A percentile compares a stretch with the other conserved stretches of the same genome.
Evolutionary conservation across 2,797 vertebrate species (phyloP).

Genomic region (Acanthurus tractus): DNA sequence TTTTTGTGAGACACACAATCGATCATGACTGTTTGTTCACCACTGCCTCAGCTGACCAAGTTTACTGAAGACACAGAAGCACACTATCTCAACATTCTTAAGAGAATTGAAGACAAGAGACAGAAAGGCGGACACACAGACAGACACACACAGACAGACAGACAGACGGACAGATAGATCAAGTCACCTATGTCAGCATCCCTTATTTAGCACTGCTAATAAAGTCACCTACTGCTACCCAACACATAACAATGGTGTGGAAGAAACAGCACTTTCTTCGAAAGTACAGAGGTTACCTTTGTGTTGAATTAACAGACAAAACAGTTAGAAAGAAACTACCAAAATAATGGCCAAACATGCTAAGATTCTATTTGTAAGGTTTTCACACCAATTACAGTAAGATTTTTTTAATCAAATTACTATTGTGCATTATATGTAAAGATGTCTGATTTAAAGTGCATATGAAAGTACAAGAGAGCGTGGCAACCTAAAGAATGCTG

Average conservation of each 20-base stretch:
- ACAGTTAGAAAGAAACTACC: neutral
- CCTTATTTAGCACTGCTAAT: conserved; percentile 55
- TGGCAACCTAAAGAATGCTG: no score
- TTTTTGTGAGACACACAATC: conserved; percentile 12
- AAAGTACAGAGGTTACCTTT: conserved; percentile 30
- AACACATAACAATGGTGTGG: conserved; percentile 37
- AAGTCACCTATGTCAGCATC: conserved; percentile 11
- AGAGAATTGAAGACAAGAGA: neutral
- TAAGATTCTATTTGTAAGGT: no score
- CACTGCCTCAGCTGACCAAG: neutral
- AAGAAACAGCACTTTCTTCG: conserved; percentile 34
- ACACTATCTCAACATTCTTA: conserved; percentile 4
- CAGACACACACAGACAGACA: neutral
- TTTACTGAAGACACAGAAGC: conserved; percentile 49
- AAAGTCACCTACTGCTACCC: conserved; percentile 30
- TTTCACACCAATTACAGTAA: no score
- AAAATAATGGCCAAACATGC: neutral
- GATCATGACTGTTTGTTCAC: conserved; percentile 31
- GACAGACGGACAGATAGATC: neutral
- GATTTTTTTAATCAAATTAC: no score
- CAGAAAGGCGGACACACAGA: neutral
- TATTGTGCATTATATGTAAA: no score
- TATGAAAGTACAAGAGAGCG: no score
- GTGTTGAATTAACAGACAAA: neutral
- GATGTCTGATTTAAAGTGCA: no score